Base-by-base conservation (phyloP, 2,113 vertebrate species). In the Amphiprion ocellaris region DNA sequence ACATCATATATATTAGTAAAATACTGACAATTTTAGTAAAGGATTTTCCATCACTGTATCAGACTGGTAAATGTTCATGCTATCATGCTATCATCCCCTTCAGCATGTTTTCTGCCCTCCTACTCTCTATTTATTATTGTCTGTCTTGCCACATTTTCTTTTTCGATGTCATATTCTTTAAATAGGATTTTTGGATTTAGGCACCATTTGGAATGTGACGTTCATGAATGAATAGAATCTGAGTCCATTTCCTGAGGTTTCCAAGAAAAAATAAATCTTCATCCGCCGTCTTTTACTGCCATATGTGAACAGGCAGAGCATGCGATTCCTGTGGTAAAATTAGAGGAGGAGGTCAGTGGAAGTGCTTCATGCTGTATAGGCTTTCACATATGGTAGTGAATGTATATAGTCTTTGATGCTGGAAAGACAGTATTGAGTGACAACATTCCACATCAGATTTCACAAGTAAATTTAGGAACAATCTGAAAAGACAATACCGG, bases 171-270 rank as follows among this genome's bases (percentile, higher is more conserved):
- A 71, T 3, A 8, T 54, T 70, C 60, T 62, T 65, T 46, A 21
- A 82, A 62, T 50, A 68, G 60, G 56, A 65, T 71, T 58, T 56
- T 23, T 58, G 77, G 74, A 68, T 74, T 70, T 52, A 46, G 47
- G 39, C 30, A 23, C 15, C 9, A 50, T 82, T 74, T 85, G 81
- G 58, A 69, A 17, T 69, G 53, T 39, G 66, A 23, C 0, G 21
- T 67, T 62, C 24, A 4, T 79, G 79, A 41, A 74, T 24, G 66
- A 55, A 59, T n/a, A 62, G 63, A 56, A 53, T 79, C 21, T 3
- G 14, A 70, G 49, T 74, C 78, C 70, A 60, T 83, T 83, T 90
- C 83, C 76, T 72, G 67, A 85, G 79, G 70, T 81, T 79, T 75
- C 71, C 0, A 10, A 77, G 75, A 74, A 68, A 77, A 84, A 84